Evolutionary conservation across 2,113 vertebrate species (phyloP), one percentile per base, ranked within the genome.

Genomic region (Elephas maximus): DNA sequence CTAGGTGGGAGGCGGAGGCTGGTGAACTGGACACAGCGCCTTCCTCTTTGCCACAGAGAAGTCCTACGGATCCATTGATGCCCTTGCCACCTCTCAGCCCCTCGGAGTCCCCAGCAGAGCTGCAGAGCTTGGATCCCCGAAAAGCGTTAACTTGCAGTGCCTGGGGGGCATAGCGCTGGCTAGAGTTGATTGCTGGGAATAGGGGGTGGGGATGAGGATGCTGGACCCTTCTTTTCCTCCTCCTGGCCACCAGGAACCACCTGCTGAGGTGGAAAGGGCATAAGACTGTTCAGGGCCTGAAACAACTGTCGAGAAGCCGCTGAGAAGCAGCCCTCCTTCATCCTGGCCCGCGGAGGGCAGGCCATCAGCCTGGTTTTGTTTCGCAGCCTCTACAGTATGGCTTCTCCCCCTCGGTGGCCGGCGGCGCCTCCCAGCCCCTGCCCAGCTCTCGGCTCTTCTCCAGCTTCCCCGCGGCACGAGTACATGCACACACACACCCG

Each of bases 181-280:
- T 84, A 23, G 37, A 18, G 79, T 48, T 63, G 26, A 23, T 41
- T 48, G 69, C 20, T 57, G n/a, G n/a, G 90, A 7, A 84, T 23
- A 26, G 53, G 73, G n/a, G 80, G n/a, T 6, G 51, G 84, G 8
- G 9, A 37, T 8, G 1, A 11, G 26, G n/a, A 33, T 63, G 24
- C 28, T 79, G 45, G 51, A 20, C 48, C 44, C 33, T 2, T 65
- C 79, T 20, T 82, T 69, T 67, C 73, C 65, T 92, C 24, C 65
- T 79, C 18, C 3, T 23, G 53, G 77, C 44, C 26, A 41, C 30
- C 2, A 33, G 48, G 69, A 98, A 96, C 93, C 97, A 97, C 97
- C 97, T 98, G 97, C 96, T 97, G 96, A 94, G 96, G 93, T 37
- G 71, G 48, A 81, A 41, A 28, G 51, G 83, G 83, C 44, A 62